phyloP scores from a whole-genome alignment of 2,113 vertebrate species.

The Grammomys surdaster region DNA sequence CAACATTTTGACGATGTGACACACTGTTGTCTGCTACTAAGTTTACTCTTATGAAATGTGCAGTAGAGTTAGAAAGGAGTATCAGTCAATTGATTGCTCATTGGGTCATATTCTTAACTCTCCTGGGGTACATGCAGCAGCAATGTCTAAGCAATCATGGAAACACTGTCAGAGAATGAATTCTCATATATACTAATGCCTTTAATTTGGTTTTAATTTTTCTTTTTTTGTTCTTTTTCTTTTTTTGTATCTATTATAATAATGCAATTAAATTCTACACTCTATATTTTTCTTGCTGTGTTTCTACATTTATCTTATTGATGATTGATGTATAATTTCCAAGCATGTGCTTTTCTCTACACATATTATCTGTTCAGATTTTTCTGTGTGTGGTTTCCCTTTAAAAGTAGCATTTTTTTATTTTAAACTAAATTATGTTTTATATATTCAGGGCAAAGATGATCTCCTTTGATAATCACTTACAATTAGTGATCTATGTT shows the following conservation, averaged over 20 bases:
- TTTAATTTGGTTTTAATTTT: constrained; percentile 15
- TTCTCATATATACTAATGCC: background rate
- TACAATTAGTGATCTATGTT: constrained; percentile 34
- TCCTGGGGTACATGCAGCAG: background rate
- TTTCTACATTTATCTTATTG: constrained; percentile 40
- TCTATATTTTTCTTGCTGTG: constrained; percentile 1
- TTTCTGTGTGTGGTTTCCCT: constrained; percentile 41
- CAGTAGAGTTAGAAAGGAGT: background rate
- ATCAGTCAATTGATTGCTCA: background rate
- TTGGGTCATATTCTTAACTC: background rate
- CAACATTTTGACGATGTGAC: background rate
- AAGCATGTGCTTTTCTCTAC: background rate
- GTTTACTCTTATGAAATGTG: background rate
- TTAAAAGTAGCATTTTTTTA: constrained; percentile 37
- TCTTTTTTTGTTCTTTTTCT: background rate
- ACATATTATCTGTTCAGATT: background rate
- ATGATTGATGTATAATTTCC: constrained; percentile 17
- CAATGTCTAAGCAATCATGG: constrained; percentile 29
- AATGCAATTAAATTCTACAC: constrained; percentile 20
- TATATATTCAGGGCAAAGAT: constrained; percentile 28
- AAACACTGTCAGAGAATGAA: background rate
- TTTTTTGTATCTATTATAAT: background rate
- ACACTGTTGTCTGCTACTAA: background rate
- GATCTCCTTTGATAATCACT: constrained; percentile 40
- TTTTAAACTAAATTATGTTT: constrained; percentile 63